A percentile compares a stretch with the other conserved stretches of the same genome.
phyloP scores from a whole-genome alignment of 2,797 vertebrate genomes.

The Propithecus deckenii region DNA sequence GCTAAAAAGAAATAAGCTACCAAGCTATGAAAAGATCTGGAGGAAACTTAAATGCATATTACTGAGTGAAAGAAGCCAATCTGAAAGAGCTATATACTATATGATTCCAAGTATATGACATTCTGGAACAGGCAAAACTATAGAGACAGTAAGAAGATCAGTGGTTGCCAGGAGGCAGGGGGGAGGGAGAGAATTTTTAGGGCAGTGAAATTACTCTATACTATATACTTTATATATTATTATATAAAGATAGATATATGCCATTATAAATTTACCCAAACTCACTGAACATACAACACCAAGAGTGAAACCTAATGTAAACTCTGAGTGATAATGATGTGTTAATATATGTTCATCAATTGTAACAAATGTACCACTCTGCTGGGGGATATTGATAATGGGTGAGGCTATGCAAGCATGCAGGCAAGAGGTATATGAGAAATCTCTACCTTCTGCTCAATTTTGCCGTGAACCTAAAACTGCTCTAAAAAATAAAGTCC shows the following conservation, averaged over 20 bases:
- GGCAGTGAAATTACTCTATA: neutral
- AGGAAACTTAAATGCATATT: neutral
- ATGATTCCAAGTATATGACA: neutral
- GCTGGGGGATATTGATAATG: neutral
- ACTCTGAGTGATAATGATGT: neutral
- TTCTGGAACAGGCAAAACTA: neutral
- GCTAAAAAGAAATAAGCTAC: neutral
- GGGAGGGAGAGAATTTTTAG: neutral
- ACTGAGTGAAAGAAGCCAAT: neutral
- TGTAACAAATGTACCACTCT: neutral
- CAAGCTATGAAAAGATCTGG: neutral
- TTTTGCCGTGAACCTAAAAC: neutral
- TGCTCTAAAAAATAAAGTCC: neutral
- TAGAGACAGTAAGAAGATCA: neutral
- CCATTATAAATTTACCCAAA: neutral
- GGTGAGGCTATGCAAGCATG: neutral
- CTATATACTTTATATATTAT: neutral
- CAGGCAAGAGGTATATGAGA: neutral
- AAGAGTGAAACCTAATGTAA: neutral
- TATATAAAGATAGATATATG: neutral
- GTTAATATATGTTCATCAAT: neutral
- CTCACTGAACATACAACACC: neutral
- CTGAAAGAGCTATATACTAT: neutral
- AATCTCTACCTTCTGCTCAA: neutral
- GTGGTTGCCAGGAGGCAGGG: neutral